Percentiles rank a stretch among this genome's conserved stretches.
Evolutionary conservation across 1,140 invertebrate species (phyloP).

Genomic region (Drosophila gunungcola): DNA sequence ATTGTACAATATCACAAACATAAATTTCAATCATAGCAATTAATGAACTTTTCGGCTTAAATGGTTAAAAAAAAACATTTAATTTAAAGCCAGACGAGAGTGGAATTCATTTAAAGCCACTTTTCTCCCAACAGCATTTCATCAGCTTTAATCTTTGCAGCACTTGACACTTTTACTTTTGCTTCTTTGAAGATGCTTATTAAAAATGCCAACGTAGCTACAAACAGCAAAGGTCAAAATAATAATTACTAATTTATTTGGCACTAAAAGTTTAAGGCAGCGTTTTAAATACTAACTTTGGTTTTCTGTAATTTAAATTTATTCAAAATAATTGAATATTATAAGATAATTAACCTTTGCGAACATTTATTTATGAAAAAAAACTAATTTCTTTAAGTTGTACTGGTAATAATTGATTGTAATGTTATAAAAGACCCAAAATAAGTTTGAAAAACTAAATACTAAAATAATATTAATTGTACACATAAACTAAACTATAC

Average conservation of each 20-base stretch:
- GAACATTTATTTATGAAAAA: no score
- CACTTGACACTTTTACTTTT: conserved; percentile 37
- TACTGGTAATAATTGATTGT: no score
- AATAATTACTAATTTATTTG: background rate
- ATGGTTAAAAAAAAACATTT: background rate
- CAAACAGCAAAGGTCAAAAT: conserved; percentile 3
- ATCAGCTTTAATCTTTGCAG: conserved; percentile 16
- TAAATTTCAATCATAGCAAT: background rate
- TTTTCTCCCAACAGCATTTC: conserved; percentile 13
- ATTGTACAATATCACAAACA: no score
- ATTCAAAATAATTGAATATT: no score
- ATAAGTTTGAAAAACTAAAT: no score
- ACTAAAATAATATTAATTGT: no score
- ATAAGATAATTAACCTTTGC: no score
- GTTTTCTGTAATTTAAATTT: no score
- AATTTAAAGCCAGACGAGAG: background rate
- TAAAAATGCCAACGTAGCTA: conserved; percentile 41
- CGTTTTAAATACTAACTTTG: no score
- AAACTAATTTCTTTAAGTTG: no score
- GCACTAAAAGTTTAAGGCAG: background rate
- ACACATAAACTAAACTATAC: no score
- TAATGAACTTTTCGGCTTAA: conserved; percentile 3
- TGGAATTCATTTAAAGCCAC: background rate
- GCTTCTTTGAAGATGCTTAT: conserved; percentile 44
- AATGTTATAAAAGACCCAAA: no score